Evolutionary conservation across 1,140 invertebrate genomes (phyloP).

Genomic region (Ectropis grisescens): DNA sequence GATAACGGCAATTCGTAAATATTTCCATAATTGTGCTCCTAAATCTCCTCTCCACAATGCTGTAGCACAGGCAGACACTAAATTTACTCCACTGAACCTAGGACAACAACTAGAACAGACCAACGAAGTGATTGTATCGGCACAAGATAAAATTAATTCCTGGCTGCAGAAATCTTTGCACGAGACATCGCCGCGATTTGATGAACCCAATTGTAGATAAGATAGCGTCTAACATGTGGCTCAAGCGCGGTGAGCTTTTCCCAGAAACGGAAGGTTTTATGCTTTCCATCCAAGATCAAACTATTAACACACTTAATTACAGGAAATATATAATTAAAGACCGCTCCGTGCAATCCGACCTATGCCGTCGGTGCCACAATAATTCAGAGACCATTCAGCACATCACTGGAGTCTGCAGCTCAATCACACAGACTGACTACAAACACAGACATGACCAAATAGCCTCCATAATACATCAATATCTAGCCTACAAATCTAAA

Average conservation of each 20-base stretch:
- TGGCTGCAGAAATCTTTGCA: constrained; percentile 1
- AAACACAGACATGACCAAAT: constrained; percentile 14
- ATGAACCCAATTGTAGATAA: constrained; percentile 4
- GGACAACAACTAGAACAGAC: not conserved
- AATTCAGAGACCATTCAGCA: constrained; percentile 13
- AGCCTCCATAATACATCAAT: constrained; percentile 12
- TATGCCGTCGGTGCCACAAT: constrained; percentile 8
- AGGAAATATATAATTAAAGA: not conserved
- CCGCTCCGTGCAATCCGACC: not conserved
- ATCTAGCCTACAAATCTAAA: constrained; percentile 6
- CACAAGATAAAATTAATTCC: not conserved
- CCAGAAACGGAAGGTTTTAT: constrained; percentile 5
- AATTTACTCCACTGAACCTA: not conserved
- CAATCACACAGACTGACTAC: constrained; percentile 10
- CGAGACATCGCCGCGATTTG: constrained; percentile 10
- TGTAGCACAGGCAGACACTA: not conserved
- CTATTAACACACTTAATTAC: not conserved
- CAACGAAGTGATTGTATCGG: not conserved
- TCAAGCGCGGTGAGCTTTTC: constrained; percentile 7
- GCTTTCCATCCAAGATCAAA: constrained; percentile 11
- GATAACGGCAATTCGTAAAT: not conserved
- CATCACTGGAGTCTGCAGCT: constrained; percentile 10
- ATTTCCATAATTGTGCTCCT: not conserved
- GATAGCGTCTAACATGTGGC: constrained; percentile 8
- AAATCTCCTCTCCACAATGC: not conserved